A percentile compares a stretch with the other conserved stretches of the same genome.
Conservation (phyloP, 2,888 invertebrate genomes). For the Spatulosminthurus flaviceps region DNA sequence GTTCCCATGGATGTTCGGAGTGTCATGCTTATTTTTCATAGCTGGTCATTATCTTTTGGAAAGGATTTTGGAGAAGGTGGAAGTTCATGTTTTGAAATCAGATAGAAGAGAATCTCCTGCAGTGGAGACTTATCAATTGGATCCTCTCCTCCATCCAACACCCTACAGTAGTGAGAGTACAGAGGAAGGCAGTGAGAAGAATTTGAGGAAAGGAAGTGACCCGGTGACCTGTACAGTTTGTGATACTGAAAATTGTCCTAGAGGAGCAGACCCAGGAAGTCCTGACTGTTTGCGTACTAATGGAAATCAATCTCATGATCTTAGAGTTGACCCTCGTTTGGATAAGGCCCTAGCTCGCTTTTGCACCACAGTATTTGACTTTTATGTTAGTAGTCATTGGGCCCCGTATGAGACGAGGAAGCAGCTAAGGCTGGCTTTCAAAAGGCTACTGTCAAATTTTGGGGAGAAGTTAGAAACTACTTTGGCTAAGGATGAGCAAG, state of each 20-base stretch:
- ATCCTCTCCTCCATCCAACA: conserved; percentile 37
- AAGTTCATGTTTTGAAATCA: background rate
- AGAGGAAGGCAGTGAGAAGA: no score
- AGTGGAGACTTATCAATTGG: background rate
- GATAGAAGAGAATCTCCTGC: background rate
- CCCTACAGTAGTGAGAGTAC: background rate
- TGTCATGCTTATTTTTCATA: conserved; percentile 49
- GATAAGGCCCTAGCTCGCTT: conserved; percentile 58
- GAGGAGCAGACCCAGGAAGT: background rate
- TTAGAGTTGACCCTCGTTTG: conserved; percentile 55
- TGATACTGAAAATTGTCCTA: conserved; percentile 32
- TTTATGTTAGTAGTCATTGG: conserved; percentile 58
- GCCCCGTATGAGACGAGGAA: conserved; percentile 60
- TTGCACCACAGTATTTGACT: conserved; percentile 55
- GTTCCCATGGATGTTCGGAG: conserved; percentile 59
- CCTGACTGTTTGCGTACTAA: conserved; percentile 18
- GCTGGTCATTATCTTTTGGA: conserved; percentile 54
- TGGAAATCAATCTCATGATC: conserved; percentile 43
- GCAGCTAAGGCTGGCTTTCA: conserved; percentile 55
- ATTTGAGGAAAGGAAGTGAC: background rate
- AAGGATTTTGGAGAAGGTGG: background rate
- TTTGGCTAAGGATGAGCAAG: conserved; percentile 13
- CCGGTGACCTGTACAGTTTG: conserved; percentile 20
- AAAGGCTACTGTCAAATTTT: conserved; percentile 54
- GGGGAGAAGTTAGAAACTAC: conserved; percentile 48